These are phyloP conservation scores for Elysia chlorotica DNA, from an alignment of 1,140 invertebrate genomes.

Conservation along the genomic window DNA sequence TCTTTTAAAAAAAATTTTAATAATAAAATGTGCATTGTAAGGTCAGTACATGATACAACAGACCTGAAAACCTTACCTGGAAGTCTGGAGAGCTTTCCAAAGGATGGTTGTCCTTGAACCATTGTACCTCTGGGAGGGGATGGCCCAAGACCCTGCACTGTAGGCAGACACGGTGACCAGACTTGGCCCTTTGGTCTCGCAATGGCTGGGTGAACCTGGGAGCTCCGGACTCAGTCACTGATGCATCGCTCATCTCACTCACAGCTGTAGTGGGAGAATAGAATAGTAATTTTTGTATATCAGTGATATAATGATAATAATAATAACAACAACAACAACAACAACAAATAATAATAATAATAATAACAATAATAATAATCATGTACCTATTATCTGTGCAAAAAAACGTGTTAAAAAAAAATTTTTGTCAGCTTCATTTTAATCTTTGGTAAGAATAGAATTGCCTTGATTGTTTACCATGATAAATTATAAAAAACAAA, in stretches of 20 bases:
- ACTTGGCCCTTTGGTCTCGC: conserved; percentile 49
- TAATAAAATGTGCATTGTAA: no score
- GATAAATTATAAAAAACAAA: no score
- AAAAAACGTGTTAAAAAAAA: no score
- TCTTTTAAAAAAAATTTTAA: no score
- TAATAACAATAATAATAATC: no score
- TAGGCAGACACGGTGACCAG: conserved; percentile 55
- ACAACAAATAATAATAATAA: background rate
- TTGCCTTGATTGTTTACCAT: no score
- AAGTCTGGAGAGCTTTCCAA: conserved; percentile 56
- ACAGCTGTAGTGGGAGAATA: conserved; percentile 41
- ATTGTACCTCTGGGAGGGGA: conserved; percentile 56
- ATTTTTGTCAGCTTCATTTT: no score
- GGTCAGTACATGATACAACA: no score
- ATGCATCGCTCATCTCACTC: conserved; percentile 60
- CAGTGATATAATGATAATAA: no score
- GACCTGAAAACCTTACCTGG: no score
- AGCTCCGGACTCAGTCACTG: conserved; percentile 47
- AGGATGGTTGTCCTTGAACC: conserved; percentile 57
- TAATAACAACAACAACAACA: background rate
- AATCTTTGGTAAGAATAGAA: no score
- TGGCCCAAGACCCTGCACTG: conserved; percentile 56
- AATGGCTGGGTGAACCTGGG: conserved; percentile 57
- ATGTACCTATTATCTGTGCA: no score
- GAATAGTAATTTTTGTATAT: background rate